Base-by-base conservation (phyloP, 1,140 invertebrate species). In the Cydia strobilella region DNA sequence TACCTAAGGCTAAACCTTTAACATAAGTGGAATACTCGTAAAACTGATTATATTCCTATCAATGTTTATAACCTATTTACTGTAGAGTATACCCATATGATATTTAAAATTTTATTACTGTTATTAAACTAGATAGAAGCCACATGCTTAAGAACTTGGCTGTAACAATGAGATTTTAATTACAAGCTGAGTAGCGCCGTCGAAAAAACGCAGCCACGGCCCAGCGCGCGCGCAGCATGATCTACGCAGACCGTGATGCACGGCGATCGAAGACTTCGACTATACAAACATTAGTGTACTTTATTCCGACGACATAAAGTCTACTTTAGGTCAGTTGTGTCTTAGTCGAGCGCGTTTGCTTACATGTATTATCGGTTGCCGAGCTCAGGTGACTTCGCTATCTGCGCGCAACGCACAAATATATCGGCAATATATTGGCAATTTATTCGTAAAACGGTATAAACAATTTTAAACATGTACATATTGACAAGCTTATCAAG, bases 201-300 rank as follows among this genome's bases (percentile, higher is more conserved):
- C 74, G 78, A 84, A 86, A 86, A 86, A 86, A 84, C 75, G 20
- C 79, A 83, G 80, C 76, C 78, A 81, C 78, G 78, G 78, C 75
- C 75, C 77, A 79, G 71, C 78, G 81, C 79, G 65, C 79, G 81
- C 81, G 27, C 63, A 59, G 63, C 63, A 59, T 59, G 54, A 59
- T 59, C 54, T 59, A 59, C 3, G 65, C 65, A 35, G 13, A 18
- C 65, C 65, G 65, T 39, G 63, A 66, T 31, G 65, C 65, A 35
- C 62, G 62, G 20, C 15, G 20, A 15, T 31, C 63, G 13, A 66
- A 31, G 18, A 18, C n/a, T 48, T 6, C 3, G n/a, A 54, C 15
- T 59, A 7, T 10, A 7, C 9, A n/a, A 20, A 54, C n/a, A 13
- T n/a, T 23, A 2, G 20, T 48, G 3, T 13, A 23, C 54, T 23